Base-by-base conservation (phyloP, 2,888 invertebrate species). In the Acronicta leporina region DNA sequence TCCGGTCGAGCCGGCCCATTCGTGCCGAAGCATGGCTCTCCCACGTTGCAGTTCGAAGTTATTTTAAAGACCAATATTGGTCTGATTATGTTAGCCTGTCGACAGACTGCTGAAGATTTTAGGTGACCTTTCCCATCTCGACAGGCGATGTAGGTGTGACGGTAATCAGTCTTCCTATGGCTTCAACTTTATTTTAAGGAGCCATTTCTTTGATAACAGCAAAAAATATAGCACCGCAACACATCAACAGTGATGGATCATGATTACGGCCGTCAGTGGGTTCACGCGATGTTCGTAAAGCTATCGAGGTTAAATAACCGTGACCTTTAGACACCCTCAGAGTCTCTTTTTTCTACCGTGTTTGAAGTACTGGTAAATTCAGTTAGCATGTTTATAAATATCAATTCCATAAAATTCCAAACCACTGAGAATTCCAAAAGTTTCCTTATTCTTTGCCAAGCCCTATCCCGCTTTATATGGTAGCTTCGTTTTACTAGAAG, bases 261-360 rank as follows among this genome's bases (percentile, higher is more conserved):
- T 20, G 61, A 61, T 52, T 59, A 25, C 52, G 45, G 45, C 57
- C 41, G 44, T 20, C 42, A 50, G 53, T 59, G 51, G 42, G 47
- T 71, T 41, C 77, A 73, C 77, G 77, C 69, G 68, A 75, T 68
- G 68, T 53, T 52, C 43, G 46, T 45, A 49, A 61, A 66, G 61
- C 46, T 41, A 42, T 50, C 42, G 47, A 51, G 48, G 51, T 44
- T 58, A 55, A 40, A 45, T 20, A 45, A 48, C 55, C 52, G 40
- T 61, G 68, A 69, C 68, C 73, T 72, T 73, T 41, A 44, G 42
- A 35, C 49, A 49, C 30, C 42, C 68, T 58, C 42, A 11, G 16
- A 53, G 35, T 43, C 41, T 46, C 38, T 38, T 65, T 10, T 9
- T 45, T 54, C 10, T 9, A 20, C 4, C 20, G 4, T 30, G 35